These are phyloP conservation scores for Tachina fera DNA, from an alignment of 2,888 invertebrate species.

Conservation along the genomic window DNA sequence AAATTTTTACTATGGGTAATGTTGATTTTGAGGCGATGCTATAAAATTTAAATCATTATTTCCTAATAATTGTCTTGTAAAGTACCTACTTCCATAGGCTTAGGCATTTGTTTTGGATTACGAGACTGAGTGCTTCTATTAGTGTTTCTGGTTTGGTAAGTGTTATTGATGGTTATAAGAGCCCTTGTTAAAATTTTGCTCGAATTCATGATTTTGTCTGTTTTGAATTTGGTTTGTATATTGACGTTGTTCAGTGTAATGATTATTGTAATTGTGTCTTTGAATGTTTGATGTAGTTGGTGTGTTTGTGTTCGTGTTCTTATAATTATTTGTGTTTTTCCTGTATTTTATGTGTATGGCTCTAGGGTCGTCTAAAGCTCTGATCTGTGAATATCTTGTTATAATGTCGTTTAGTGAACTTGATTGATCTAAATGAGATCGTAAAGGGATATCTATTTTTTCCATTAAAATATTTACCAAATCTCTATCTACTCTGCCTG, in stretches of 20 bases:
- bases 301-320: slow-evolving; percentile 21
- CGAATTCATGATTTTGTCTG: background rate
- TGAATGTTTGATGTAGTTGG: slow-evolving; percentile 11
- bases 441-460: background rate
- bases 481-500: slow-evolving; percentile 18
- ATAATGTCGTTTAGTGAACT: background rate
- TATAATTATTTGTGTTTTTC: slow-evolving; percentile 21
- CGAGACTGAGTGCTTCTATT: slow-evolving; percentile 2
- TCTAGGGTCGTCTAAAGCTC: slow-evolving; percentile 1
- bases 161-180: background rate
- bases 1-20: slow-evolving; percentile 15
- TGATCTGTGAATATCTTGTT: background rate
- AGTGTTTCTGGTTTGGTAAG: slow-evolving; percentile 20
- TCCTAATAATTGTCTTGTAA: slow-evolving; percentile 10
- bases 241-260: background rate
- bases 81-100: slow-evolving; percentile 19
- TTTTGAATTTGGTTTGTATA: slow-evolving; percentile 16
- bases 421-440: background rate
- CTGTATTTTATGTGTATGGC: background rate
- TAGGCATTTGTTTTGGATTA: slow-evolving; percentile 5
- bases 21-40: slow-evolving; percentile 6
- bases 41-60: slow-evolving; percentile 33
- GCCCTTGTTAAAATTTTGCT: background rate
- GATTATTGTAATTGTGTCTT: background rate
- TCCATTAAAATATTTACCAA: background rate